phyloP scores from a whole-genome alignment of 1,140 invertebrate species.

The Lamellibrachia luymesi region DNA sequence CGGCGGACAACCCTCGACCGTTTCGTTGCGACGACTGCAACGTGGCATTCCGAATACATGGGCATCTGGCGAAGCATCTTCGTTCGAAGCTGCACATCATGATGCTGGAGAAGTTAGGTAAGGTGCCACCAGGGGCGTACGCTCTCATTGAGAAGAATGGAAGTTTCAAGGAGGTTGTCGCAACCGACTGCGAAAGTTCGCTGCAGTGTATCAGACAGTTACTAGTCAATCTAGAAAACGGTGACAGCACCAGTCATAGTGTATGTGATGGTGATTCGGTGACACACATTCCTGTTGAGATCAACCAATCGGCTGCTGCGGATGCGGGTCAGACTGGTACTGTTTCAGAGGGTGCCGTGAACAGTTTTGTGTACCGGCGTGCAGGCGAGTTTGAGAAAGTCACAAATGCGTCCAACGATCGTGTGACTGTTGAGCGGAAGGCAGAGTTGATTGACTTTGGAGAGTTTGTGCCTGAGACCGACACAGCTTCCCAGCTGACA shows the following conservation, averaged over 20 bases:
- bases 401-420: neutral
- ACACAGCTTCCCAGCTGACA: neutral
- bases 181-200: neutral
- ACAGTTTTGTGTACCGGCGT: neutral
- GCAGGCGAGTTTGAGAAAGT: constrained; percentile 7
- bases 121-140: constrained; percentile 60
- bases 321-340: neutral
- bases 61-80: constrained; percentile 93
- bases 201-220: neutral
- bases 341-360: neutral
- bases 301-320: neutral
- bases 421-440: constrained; percentile 3
- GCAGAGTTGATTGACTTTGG: constrained; percentile 13
- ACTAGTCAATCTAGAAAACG: neutral
- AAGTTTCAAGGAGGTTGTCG: neutral
- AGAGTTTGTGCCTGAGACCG: neutral
- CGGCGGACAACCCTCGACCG: constrained; percentile 84
- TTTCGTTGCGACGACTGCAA: constrained; percentile 95
- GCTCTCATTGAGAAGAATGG: neutral
- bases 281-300: neutral
- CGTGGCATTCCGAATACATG: constrained; percentile 92
- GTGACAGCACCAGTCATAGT: neutral
- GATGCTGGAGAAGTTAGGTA: constrained; percentile 87
- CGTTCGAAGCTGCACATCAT: constrained; percentile 96
- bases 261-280: neutral